Evolutionary conservation across 2,888 invertebrate genomes (phyloP).

Genomic region (Drosophila cognata): DNA sequence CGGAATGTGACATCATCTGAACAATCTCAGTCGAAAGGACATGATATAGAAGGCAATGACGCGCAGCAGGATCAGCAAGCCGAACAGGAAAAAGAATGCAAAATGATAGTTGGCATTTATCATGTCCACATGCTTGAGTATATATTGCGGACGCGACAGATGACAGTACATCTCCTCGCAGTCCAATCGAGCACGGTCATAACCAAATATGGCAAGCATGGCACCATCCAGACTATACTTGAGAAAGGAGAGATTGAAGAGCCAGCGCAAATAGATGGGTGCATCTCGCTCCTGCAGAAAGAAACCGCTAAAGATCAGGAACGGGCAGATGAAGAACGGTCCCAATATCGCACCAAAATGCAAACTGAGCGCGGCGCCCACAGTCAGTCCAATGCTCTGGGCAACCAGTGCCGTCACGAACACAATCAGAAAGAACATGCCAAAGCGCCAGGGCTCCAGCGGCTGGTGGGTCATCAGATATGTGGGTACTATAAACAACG

Average conservation of each 20-base stretch:
- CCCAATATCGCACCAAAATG: constrained; percentile 96
- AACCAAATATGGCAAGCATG: constrained; percentile 92
- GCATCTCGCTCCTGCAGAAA: constrained; percentile 94
- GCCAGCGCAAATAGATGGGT: constrained; percentile 91
- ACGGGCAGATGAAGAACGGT: constrained; percentile 94
- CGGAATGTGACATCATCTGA: constrained; percentile 81
- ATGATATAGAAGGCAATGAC: constrained; percentile 89
- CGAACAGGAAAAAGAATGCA: constrained; percentile 88
- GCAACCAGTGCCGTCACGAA: constrained; percentile 93
- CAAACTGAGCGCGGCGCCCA: constrained; percentile 92
- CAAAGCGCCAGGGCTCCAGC: constrained; percentile 89
- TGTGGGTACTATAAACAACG: constrained; percentile 91
- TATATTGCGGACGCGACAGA: constrained; percentile 88
- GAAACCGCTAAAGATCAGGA: constrained; percentile 96
- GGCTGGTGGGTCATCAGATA: constrained; percentile 96
- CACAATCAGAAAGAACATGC: constrained; percentile 90
- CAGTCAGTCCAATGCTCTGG: constrained; percentile 93
- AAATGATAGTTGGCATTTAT: constrained; percentile 88
- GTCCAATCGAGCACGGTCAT: constrained; percentile 89
- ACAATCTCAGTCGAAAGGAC: constrained; percentile 87
- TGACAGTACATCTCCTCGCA: constrained; percentile 92
- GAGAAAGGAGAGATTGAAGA: constrained; percentile 94
- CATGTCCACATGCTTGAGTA: constrained; percentile 92
- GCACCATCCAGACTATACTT: constrained; percentile 95
- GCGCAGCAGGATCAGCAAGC: constrained; percentile 88